These are phyloP conservation scores for Oryzias javanicus DNA, from an alignment of 2,113 vertebrate genomes.

Conservation along the genomic window DNA sequence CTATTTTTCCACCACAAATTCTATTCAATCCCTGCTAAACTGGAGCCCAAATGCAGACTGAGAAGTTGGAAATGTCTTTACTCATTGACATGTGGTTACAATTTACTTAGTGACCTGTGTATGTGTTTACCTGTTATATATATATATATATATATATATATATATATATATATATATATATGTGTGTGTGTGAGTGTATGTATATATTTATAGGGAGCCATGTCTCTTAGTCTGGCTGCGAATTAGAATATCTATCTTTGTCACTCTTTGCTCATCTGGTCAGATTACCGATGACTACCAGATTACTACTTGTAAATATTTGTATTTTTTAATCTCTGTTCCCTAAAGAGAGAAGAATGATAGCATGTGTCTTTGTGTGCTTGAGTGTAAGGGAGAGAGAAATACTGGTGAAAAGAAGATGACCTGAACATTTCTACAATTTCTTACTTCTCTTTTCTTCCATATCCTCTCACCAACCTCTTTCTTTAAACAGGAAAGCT, in stretches of 20 bases:
- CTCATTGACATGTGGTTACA: slow-evolving; percentile 99
- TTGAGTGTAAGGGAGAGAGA: slow-evolving; percentile 16
- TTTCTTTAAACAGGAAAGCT: slow-evolving; percentile 79
- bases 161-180: slow-evolving; percentile 2
- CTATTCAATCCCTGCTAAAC: not conserved
- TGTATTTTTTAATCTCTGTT: slow-evolving; percentile 96
- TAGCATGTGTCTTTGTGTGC: slow-evolving; percentile 1
- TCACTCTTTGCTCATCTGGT: slow-evolving; percentile 91
- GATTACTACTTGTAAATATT: slow-evolving; percentile 97
- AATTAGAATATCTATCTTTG: slow-evolving; percentile 99
- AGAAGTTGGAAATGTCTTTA: slow-evolving; percentile 90
- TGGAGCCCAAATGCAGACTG: slow-evolving; percentile 55
- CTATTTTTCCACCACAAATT: no score
- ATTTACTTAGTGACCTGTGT: slow-evolving; percentile 87
- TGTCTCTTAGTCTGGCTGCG: slow-evolving; percentile 87
- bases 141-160: not conserved
- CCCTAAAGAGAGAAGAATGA: slow-evolving; percentile 77
- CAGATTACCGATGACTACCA: slow-evolving; percentile 85
- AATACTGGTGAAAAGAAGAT: slow-evolving; percentile 63
- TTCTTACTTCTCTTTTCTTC: slow-evolving; percentile 12
- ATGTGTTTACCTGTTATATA: not conserved
- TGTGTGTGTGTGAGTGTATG: not conserved
- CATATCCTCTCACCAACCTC: slow-evolving; percentile 61
- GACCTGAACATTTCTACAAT: slow-evolving; percentile 63
- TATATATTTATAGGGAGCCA: slow-evolving; percentile 69